Conservation (phyloP, 1,140 invertebrate species). For the Drosophila varians region DNA sequence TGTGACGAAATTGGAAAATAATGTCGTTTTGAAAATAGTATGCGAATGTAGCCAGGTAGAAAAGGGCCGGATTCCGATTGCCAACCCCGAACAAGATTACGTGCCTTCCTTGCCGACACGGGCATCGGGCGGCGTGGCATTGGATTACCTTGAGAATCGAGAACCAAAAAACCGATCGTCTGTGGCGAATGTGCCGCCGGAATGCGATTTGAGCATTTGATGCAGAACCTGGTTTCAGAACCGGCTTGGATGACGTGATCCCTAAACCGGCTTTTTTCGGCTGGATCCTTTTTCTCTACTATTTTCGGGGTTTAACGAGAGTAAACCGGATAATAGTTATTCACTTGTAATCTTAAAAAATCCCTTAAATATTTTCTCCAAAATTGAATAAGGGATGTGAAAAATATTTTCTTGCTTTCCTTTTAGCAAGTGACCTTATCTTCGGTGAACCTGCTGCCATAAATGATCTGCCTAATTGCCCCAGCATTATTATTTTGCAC, state of each 20-base stretch:
- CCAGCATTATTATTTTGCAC: conserved; percentile 18
- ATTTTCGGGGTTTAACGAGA: background rate
- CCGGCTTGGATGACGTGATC: conserved; percentile 10
- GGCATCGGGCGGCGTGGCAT: conserved; percentile 12
- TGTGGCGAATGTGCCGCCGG: conserved; percentile 23
- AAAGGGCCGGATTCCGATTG: conserved; percentile 24
- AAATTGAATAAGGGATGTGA: background rate
- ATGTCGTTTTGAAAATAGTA: conserved; percentile 7
- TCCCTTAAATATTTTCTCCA: background rate
- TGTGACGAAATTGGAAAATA: conserved; percentile 55
- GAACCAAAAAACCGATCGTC: conserved; percentile 25
- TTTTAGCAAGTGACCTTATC: conserved; percentile 3
- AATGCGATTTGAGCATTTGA: conserved; percentile 36
- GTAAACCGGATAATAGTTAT: conserved; percentile 19
- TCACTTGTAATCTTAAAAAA: background rate
- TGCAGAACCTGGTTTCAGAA: conserved; percentile 9
- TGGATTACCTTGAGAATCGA: conserved; percentile 43
- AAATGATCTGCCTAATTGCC: conserved; percentile 30
- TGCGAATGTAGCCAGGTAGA: conserved; percentile 46
- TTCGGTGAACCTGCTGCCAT: conserved; percentile 1
- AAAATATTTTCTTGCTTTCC: background rate
- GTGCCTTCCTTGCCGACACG: conserved; percentile 27
- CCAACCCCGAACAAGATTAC: conserved; percentile 44
- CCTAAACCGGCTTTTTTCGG: conserved; percentile 16
- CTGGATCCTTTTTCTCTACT: conserved; percentile 19